phyloP scores from a whole-genome alignment of 2,113 vertebrate species.

The Paratilapia polleni region DNA sequence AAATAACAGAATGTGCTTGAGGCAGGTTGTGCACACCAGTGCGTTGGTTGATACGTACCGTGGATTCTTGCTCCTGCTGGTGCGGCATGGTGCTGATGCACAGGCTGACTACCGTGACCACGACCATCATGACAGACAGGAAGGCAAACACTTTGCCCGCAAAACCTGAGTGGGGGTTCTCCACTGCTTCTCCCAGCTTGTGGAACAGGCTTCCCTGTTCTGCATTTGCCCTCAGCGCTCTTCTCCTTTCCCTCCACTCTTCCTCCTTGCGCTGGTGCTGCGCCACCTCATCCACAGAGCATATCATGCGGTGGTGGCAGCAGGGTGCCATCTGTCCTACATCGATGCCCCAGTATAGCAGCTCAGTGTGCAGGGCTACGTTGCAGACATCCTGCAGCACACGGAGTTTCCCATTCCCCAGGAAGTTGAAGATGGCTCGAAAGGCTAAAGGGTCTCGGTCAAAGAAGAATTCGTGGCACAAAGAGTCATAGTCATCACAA shows the following conservation, averaged over 20 bases:
- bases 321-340: neutral
- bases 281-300: neutral
- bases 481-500: neutral
- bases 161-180: neutral
- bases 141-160: conserved; percentile 2
- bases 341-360: neutral
- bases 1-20: neutral
- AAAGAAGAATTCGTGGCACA: neutral
- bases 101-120: neutral
- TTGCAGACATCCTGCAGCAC: conserved; percentile 1
- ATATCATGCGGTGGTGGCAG: neutral
- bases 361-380: neutral
- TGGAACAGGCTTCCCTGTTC: neutral
- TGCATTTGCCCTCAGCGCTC: neutral
- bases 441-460: neutral
- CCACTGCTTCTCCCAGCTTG: conserved; percentile 2
- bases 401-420: neutral
- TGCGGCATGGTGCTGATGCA: neutral
- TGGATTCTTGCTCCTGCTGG: neutral
- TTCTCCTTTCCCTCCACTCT: neutral
- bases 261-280: neutral
- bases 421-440: neutral
- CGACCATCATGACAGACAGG: neutral
- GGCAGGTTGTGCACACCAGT: neutral
- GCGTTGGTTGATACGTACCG: neutral